phyloP scores from a whole-genome alignment of 2,797 vertebrate genomes.

The Ambastaia sidthimunki region DNA sequence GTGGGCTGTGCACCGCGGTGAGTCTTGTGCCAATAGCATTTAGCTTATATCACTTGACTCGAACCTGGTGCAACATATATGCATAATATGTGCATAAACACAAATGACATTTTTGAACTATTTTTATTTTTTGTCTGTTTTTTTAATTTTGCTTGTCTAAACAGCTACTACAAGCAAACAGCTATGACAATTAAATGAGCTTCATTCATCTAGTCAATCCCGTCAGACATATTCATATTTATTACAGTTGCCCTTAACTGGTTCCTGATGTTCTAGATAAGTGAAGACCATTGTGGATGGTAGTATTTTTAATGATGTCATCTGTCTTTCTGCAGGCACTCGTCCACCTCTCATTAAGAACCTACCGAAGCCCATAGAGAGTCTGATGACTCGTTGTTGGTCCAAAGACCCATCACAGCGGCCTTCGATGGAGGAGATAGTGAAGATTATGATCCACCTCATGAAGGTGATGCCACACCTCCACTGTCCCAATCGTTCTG shows the following conservation, averaged over 20 bases:
- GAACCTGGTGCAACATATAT: neutral
- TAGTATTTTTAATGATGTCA: neutral
- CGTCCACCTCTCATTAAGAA: slow-evolving; percentile 97
- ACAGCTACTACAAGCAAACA: neutral
- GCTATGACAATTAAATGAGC: neutral
- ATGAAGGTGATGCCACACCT: slow-evolving; percentile 84
- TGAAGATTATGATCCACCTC: slow-evolving; percentile 98
- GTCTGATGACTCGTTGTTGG: slow-evolving; percentile 99
- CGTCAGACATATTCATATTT: neutral
- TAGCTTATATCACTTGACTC: too few species aligned
- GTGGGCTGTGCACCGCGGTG: slow-evolving; percentile 98
- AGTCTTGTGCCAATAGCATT: slow-evolving; percentile 55
- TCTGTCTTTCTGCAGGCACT: slow-evolving; percentile 80
- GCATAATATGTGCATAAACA: neutral
- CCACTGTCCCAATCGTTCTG: neutral
- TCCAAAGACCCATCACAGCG: slow-evolving; percentile 97
- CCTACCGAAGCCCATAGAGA: slow-evolving; percentile 96
- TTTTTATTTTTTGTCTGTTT: too few species aligned
- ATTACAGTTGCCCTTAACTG: neutral
- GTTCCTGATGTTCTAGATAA: neutral
- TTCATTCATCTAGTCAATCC: neutral
- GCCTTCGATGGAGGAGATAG: slow-evolving; percentile 99
- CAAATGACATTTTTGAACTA: too few species aligned
- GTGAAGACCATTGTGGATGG: neutral
- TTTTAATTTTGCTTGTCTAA: too few species aligned